Conservation (phyloP, 2,797 vertebrate species). For the Danio albolineatus region DNA sequence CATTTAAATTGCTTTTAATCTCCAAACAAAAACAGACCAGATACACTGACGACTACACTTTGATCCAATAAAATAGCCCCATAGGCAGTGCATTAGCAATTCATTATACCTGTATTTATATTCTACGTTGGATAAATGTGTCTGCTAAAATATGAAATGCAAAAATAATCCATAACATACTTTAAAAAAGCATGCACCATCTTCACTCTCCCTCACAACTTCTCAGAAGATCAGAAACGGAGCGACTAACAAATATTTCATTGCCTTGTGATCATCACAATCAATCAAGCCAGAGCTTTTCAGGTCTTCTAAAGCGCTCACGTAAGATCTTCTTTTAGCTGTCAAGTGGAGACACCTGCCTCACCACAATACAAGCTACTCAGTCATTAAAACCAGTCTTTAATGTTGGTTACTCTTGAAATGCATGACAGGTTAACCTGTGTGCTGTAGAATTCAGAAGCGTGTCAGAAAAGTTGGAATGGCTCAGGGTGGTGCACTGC, state of each 20-base stretch:
- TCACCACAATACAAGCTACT: slow-evolving; percentile 2
- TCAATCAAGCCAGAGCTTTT: slow-evolving; percentile 8
- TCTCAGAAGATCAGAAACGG: slow-evolving; percentile 2
- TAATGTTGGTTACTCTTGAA: slow-evolving; percentile 11
- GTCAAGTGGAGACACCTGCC: slow-evolving; percentile 18
- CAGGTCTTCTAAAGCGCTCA: slow-evolving; percentile 8
- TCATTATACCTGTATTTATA: background rate
- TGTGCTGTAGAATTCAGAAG: background rate
- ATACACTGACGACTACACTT: no score
- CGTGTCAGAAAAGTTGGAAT: background rate
- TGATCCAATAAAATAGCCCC: background rate
- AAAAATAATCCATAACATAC: slow-evolving; percentile 22
- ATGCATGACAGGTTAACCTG: slow-evolving; percentile 37
- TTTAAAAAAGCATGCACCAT: slow-evolving; percentile 8
- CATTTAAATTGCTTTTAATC: no score
- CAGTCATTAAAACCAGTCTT: slow-evolving; percentile 12
- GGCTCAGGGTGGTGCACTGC: slow-evolving; percentile 15
- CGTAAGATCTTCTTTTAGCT: background rate
- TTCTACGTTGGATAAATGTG: background rate
- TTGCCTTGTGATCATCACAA: slow-evolving; percentile 4
- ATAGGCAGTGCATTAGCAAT: background rate
- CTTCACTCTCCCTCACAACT: slow-evolving; percentile 16
- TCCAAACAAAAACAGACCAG: no score
- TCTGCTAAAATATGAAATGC: slow-evolving; percentile 9
- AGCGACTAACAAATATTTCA: slow-evolving; percentile 17